These are phyloP conservation scores for Lepidostoma basale DNA, from an alignment of 1,140 invertebrate genomes.

Conservation along the genomic window DNA sequence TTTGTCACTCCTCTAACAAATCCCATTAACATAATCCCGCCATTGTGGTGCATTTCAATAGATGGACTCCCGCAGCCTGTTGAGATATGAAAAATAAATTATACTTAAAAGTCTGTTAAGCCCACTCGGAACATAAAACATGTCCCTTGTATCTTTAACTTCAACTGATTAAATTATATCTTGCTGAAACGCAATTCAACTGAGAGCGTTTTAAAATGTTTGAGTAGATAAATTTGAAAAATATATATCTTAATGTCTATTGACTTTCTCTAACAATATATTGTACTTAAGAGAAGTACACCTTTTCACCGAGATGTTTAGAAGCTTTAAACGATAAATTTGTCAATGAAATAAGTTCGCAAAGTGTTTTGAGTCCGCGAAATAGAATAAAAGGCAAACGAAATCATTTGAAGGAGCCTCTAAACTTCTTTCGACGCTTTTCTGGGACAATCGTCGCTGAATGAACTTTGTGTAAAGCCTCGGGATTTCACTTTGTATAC, in stretches of 20 bases:
- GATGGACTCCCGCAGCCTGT: neutral
- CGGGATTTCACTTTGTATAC: conserved; percentile 12
- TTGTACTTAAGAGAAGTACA: neutral
- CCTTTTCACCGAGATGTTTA: neutral
- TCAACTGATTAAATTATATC: no score
- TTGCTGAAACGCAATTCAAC: no score
- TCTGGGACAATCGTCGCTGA: conserved; percentile 17
- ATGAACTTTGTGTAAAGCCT: conserved; percentile 23
- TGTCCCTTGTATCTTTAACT: no score
- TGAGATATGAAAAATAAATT: neutral
- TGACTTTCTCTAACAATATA: neutral
- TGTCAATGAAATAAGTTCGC: conserved; percentile 13
- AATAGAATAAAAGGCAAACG: conserved; percentile 13
- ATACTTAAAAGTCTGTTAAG: no score
- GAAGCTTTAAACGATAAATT: conserved; percentile 12
- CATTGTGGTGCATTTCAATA: neutral
- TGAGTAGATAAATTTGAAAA: no score
- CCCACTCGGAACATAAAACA: no score
- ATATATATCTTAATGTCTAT: neutral
- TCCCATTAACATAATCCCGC: neutral
- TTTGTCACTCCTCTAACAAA: neutral
- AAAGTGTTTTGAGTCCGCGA: conserved; percentile 8
- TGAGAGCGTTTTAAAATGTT: no score
- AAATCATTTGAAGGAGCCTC: conserved; percentile 17
- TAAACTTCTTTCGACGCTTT: conserved; percentile 4